Evolutionary conservation across 2,888 invertebrate genomes (phyloP).

Genomic region (Eubasilissa splendida): DNA sequence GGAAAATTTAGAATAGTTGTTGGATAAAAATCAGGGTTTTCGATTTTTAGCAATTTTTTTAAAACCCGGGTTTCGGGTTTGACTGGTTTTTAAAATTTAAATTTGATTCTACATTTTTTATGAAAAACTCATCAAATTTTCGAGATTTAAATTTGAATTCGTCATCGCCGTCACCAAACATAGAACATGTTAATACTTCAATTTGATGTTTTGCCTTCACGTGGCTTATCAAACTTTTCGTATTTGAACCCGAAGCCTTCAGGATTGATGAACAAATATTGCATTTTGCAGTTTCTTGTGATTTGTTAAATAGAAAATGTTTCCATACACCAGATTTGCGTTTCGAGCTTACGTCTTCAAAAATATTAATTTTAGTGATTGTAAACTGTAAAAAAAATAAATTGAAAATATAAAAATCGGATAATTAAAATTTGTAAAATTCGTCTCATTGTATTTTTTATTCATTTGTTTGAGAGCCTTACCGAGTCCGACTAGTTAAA

Average conservation of each 20-base stretch:
- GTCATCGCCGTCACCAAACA: neutral
- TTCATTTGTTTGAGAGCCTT: too few relatives aligned
- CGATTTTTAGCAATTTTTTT: too few relatives aligned
- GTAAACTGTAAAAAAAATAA: neutral
- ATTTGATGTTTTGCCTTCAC: too few relatives aligned
- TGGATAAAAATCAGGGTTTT: too few relatives aligned
- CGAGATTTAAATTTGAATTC: neutral
- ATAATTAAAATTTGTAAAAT: neutral
- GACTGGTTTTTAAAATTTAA: too few relatives aligned
- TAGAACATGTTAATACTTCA: neutral
- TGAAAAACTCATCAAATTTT: neutral
- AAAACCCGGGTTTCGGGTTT: too few relatives aligned
- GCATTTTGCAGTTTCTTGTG: neutral
- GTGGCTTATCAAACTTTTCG: neutral
- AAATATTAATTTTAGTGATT: neutral
- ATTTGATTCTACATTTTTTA: neutral
- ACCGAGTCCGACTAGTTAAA: too few relatives aligned
- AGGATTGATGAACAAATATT: slow-evolving; percentile 4
- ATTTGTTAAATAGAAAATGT: slow-evolving; percentile 2
- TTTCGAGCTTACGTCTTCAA: neutral
- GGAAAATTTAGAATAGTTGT: too few relatives aligned
- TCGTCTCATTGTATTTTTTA: too few relatives aligned
- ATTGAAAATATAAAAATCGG: neutral
- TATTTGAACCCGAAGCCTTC: slow-evolving; percentile 4
- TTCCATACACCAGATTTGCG: neutral